Base-by-base conservation (phyloP, 2,888 invertebrate genomes). In the Protophormia terraenovae region DNA sequence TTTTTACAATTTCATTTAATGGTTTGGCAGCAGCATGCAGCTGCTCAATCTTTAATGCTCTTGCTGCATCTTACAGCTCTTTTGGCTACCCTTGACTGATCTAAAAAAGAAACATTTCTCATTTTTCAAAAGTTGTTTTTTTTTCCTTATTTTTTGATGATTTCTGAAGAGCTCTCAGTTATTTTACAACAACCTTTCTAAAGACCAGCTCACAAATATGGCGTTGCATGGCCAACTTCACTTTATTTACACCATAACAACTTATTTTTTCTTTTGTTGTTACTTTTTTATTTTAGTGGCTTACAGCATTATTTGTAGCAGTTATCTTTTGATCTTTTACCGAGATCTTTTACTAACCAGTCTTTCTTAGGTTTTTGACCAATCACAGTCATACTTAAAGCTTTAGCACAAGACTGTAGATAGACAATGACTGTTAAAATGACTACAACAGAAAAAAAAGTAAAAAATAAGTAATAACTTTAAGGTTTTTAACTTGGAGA, bases 301-400 rank as follows among this genome's bases (percentile, higher is more conserved):
- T 73, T 69, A 55, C 77, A 84, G 80, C 81, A 60, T 73, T 53
- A 24, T 84, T 73, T 73, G 69, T 75, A 50, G 75, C 62, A 76
- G 50, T 66, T 72, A 64, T 79, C 69, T 84, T 87, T 87, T 87
- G 87, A 87, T 87, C 85, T 87, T 87, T 64, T 71, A 82, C 84
- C 87, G 87, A 69, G 67, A 47, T 77, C 45, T 79, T 35, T 58
- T 53, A 75, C 84, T 80, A 84, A 82, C 66, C 77, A 76, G 78
- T 71, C 75, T 50, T 41, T 64, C 32, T 67, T n/a, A n/a, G 69
- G 58, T 10, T 55, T 71, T 75, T 55, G 58, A 75, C 85, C 85
- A 85, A 85, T 85, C 85, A 82, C 82, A 85, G 35, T 24, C 62
- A 38, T 50, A 66, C n/a, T 72, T 29, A 71, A 64, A 53, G 32